phyloP scores from a whole-genome alignment of 2,888 invertebrate genomes.

The Lithophane leautieri region DNA sequence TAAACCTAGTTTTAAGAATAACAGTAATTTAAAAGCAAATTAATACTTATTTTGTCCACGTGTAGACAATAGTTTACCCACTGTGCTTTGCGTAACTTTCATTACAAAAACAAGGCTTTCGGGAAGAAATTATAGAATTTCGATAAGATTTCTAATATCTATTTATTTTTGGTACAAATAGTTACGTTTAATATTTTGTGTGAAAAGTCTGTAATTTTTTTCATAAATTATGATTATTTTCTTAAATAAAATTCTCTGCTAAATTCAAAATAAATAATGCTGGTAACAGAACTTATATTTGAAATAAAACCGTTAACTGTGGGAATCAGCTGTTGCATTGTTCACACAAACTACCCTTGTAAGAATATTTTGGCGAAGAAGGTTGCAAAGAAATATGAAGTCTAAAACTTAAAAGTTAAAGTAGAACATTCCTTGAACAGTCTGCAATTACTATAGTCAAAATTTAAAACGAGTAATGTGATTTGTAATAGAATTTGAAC shows the following conservation, averaged over 20 bases:
- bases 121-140: neutral
- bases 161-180: neutral
- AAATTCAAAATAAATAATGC: slow-evolving; percentile 8
- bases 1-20: slow-evolving; percentile 60
- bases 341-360: slow-evolving; percentile 73
- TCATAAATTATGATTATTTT: neutral
- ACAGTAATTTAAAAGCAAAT: neutral
- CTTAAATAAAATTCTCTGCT: slow-evolving; percentile 7
- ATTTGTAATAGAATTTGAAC: slow-evolving; percentile 40
- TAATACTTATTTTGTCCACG: neutral
- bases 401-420: slow-evolving; percentile 56
- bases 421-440: slow-evolving; percentile 40
- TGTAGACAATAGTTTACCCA: neutral
- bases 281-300: slow-evolving; percentile 59
- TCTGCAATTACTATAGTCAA: slow-evolving; percentile 36
- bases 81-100: neutral
- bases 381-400: slow-evolving; percentile 59
- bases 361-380: slow-evolving; percentile 73
- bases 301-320: slow-evolving; percentile 83
- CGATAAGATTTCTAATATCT: neutral
- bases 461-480: slow-evolving; percentile 27
- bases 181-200: no score
- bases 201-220: neutral
- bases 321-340: slow-evolving; percentile 86
- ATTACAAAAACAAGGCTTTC: neutral